These are phyloP conservation scores for Sebastes ruberrimus DNA, from an alignment of 2,797 vertebrate genomes.

Conservation along the genomic window DNA sequence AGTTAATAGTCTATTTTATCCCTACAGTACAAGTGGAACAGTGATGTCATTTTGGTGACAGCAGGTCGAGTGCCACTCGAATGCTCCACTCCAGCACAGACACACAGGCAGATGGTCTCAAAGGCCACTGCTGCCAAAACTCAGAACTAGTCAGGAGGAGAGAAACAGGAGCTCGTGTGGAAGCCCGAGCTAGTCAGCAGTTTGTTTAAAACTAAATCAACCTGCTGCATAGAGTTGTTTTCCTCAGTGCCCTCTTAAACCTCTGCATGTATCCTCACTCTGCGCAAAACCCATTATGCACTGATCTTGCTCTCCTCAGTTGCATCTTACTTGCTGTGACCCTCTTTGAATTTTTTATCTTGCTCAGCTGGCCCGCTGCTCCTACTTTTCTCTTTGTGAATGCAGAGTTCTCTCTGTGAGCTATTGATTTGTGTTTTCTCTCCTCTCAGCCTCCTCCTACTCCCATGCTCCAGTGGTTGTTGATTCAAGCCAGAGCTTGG, in stretches of 20 bases:
- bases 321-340: slow-evolving; percentile 31
- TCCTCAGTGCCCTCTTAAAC: slow-evolving; percentile 30
- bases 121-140: slow-evolving; percentile 44
- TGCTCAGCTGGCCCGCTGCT: slow-evolving; percentile 26
- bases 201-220: slow-evolving; percentile 55
- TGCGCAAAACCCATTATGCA: slow-evolving; percentile 25
- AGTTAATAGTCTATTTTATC: slow-evolving; percentile 12
- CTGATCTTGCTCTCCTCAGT: slow-evolving; percentile 10
- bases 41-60: slow-evolving; percentile 53
- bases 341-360: slow-evolving; percentile 43
- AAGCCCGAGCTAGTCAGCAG: slow-evolving; percentile 43
- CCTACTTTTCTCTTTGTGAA: slow-evolving; percentile 32
- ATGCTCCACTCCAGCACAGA: slow-evolving; percentile 42
- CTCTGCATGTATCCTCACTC: slow-evolving; percentile 33
- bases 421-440: slow-evolving; percentile 63
- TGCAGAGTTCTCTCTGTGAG: slow-evolving; percentile 35
- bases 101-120: slow-evolving; percentile 65
- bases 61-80: slow-evolving; percentile 62
- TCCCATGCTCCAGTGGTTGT: slow-evolving; percentile 48
- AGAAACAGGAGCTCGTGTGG: slow-evolving; percentile 5
- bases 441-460: slow-evolving; percentile 47
- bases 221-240: slow-evolving; percentile 37
- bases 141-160: slow-evolving; percentile 10
- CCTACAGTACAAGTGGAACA: not conserved
- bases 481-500: slow-evolving; percentile 53